Percentiles rank a stretch among this genome's conserved stretches.
phyloP scores from a whole-genome alignment of 2,888 invertebrate species.

The Camptogramma bilineatum region DNA sequence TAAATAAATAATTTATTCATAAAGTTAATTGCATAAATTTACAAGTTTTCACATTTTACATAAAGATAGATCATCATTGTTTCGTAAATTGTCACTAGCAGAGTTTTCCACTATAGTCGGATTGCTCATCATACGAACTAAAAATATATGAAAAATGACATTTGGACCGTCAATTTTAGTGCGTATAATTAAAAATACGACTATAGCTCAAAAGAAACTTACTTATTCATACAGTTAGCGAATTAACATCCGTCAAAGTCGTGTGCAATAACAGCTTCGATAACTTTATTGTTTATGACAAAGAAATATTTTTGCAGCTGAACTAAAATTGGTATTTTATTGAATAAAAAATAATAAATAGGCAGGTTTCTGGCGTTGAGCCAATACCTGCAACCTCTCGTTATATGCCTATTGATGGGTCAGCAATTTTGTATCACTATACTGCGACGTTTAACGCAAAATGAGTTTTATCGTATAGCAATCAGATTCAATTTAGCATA shows the following conservation, averaged over 20 bases:
- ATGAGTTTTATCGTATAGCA: background rate
- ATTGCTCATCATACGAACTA: too few relatives aligned
- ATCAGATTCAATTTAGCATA: background rate
- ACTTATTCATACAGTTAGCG: background rate
- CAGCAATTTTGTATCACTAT: constrained; percentile 6
- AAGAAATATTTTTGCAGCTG: constrained; percentile 20
- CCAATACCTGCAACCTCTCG: constrained; percentile 30
- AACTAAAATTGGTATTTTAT: constrained; percentile 33
- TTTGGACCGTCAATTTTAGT: too few relatives aligned
- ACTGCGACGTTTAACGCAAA: constrained; percentile 3
- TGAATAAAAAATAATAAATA: constrained; percentile 26
- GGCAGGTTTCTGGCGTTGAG: constrained; percentile 22
- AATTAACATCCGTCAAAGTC: background rate
- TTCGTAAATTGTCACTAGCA: too few relatives aligned
- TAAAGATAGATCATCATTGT: too few relatives aligned
- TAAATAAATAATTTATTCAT: too few relatives aligned
- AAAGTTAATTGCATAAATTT: too few relatives aligned
- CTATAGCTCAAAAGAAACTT: background rate
- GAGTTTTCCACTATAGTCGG: too few relatives aligned
- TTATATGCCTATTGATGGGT: constrained; percentile 26
- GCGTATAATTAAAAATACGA: too few relatives aligned
- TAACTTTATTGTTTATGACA: constrained; percentile 15
- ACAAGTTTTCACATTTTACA: too few relatives aligned
- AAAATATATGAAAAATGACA: too few relatives aligned
- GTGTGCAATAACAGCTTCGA: background rate